Evolutionary conservation across 1,140 invertebrate genomes (phyloP), one percentile per base, ranked within the genome.

Genomic region (Heliconius himera): DNA sequence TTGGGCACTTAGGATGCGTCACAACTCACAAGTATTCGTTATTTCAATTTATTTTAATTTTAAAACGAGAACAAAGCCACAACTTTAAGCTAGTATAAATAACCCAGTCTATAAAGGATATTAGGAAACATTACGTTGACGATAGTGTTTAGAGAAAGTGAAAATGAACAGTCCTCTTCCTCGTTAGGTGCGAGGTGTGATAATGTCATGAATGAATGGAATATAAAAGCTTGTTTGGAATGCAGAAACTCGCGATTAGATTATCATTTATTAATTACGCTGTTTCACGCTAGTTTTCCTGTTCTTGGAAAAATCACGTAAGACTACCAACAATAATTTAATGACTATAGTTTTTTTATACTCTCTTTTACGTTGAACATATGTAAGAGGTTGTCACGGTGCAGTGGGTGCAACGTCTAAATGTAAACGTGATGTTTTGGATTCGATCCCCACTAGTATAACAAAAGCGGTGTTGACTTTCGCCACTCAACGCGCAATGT

Each of bases 101-200:
- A 33, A 38, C 38, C 41, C 73, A 56, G 66, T 79, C 78, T 79
- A 73, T 79, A 73, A 66, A 76, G 79, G 79, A 80, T 74, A 80
- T 76, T 72, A 70, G 74, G 56, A 77, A 77, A 70, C 74, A 73
- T 54, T 72, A 77, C 73, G 36, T 56, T 80, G 85, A 82, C 83
- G 81, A 83, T 78, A 78, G 78, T 82, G 80, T 84, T 82, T 76
- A 77, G 84, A 86, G 87, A 90, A 90, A 90, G 87, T 85, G 83
- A 83, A 83, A 89, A 90, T 88, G 78, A 85, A 84, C 83, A 75
- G 78, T 74, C 79, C 76, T 76, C 79, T 77, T 77, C 76, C 76
- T 77, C 16, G 76, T 77, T 71, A 71, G 76, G 41, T 76, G 60
- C 74, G 22, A 76, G 76, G 70, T 77, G 66, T 72, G 70, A 71